Evolutionary conservation across 2,797 vertebrate species (phyloP).

Genomic region (Vespertilio murinus): DNA sequence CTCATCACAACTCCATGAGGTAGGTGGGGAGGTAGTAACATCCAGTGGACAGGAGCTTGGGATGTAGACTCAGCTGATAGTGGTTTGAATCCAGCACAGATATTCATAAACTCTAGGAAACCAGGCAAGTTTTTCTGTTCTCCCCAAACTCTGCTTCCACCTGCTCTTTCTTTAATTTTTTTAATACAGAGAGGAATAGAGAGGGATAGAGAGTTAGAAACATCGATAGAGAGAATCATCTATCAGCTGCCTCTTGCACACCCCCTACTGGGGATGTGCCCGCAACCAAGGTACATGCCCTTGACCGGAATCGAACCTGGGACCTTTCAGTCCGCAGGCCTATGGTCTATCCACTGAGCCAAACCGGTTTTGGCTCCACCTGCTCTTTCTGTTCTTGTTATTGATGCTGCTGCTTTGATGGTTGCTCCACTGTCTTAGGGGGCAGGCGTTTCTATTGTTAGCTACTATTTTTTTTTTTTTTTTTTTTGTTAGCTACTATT

Average conservation of each 20-base stretch:
- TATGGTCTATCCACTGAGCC: too few relatives aligned
- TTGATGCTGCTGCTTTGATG: rapidly evolving
- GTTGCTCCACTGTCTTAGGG: rapidly evolving
- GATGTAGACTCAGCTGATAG: not conserved
- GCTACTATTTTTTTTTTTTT: too few relatives aligned
- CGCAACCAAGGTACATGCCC: too few relatives aligned
- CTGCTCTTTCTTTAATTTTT: not conserved
- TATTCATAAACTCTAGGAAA: not conserved
- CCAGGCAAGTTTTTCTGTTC: not conserved
- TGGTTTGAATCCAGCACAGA: not conserved
- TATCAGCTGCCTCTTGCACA: too few relatives aligned
- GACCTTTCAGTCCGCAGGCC: too few relatives aligned
- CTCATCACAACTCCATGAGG: not conserved
- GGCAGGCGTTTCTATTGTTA: not conserved
- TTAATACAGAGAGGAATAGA: too few relatives aligned
- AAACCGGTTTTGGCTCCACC: too few relatives aligned
- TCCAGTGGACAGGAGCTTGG: not conserved
- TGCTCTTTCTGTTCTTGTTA: not conserved
- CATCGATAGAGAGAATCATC: too few relatives aligned
- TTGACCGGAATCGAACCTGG: too few relatives aligned
- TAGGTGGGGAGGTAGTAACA: not conserved
- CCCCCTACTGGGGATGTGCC: too few relatives aligned
- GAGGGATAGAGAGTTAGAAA: too few relatives aligned
- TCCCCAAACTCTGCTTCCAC: not conserved
- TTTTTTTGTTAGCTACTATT: not conserved